Conservation (phyloP, 2,797 vertebrate species). For the Lagorchestes hirsutus region DNA sequence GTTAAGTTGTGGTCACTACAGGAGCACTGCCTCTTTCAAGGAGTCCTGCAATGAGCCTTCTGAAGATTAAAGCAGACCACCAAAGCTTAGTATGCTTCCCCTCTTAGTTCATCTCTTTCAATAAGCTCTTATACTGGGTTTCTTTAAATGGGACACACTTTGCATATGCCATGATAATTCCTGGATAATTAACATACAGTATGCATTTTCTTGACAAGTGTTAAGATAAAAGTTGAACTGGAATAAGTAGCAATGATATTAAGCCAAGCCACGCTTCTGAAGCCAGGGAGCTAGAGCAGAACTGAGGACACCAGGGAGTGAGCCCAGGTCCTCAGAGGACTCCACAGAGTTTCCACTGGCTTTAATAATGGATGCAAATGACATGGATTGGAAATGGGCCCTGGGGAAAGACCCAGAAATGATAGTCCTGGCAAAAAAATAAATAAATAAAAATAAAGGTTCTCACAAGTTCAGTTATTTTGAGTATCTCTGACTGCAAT, state of each 20-base stretch:
- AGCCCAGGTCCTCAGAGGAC: neutral
- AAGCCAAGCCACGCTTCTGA: neutral
- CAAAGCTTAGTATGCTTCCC: neutral
- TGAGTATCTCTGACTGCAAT: neutral
- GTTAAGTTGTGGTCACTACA: neutral
- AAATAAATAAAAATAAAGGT: neutral
- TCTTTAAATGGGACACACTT: neutral
- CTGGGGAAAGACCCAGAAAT: neutral
- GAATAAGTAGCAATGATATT: neutral
- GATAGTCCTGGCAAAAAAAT: neutral
- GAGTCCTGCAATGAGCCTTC: neutral
- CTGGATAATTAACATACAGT: neutral
- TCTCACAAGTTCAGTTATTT: neutral
- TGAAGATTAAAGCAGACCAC: neutral
- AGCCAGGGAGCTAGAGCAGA: neutral
- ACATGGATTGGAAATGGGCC: neutral
- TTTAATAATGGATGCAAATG: constrained; percentile 31
- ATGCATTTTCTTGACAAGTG: constrained; percentile 5
- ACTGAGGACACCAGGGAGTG: neutral
- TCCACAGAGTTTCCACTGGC: constrained; percentile 10
- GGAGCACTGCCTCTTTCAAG: neutral
- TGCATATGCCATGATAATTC: neutral
- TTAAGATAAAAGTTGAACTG: neutral
- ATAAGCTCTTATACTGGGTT: neutral
- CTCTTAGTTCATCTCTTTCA: neutral